Base-by-base conservation (phyloP, 2,888 invertebrate species). In the Hirtodrosophila confusa region DNA sequence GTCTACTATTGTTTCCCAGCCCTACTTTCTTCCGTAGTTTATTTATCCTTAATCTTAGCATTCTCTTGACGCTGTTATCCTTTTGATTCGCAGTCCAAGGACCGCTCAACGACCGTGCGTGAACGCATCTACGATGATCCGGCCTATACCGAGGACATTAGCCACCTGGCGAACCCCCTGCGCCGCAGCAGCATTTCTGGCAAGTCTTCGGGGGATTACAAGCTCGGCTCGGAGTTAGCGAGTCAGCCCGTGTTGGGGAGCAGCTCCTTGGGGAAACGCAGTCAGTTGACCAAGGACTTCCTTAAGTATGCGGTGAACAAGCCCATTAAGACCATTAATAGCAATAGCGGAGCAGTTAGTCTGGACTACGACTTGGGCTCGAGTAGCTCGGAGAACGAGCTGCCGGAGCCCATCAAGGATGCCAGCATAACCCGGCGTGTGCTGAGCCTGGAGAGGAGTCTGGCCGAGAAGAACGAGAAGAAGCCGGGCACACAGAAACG, bases 91-190 rank as follows among this genome's bases (percentile, higher is more conserved):
- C 75, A 92, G 91, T 78, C 89, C 1, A 91, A 91, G 71, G 91
- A 91, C 65, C 89, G 91, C 29, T 89, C 91, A 11, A 78, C 87
- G 3, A 90, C 89, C 10, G 90, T 91, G n/a, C 89, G 91, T 35
- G 91, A 91, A 57, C 88, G 90, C 33, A 91, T 91, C 66, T 90
- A 90, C 41, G 91, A 91, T 73, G 92, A 92, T 79, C 92, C 92
- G 8, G 92, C 92, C 36, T 92, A 91, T 61, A 92, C 92, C 0
- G 91, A 91, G 50, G 92, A 92, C 63, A 91, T 92, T 29, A 91
- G 92, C 41, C 92, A 92, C 69, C 73, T 92, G 69, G 92, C 92
- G 9, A 90, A 91, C 55, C 92, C 92, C 1, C 47, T 90, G 60
- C 88, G 92, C 0, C 80, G 91, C 27, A 80, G 69, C 63, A 78